phyloP scores from a whole-genome alignment of 2,888 invertebrate genomes.

The Siphonodentalium dalli region DNA sequence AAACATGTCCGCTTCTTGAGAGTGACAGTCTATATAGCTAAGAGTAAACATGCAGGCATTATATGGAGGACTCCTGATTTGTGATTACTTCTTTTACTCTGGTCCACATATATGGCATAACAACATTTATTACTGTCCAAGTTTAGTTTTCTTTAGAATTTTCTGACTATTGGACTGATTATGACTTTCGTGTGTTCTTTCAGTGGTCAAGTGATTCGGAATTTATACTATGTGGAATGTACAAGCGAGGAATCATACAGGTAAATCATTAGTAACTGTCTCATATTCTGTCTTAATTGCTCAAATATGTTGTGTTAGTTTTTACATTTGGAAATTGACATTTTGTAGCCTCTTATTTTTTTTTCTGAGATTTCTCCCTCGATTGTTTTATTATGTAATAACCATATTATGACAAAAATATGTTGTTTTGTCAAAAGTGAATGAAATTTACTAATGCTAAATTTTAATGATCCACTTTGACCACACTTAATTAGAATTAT shows the following conservation, averaged over 20 bases:
- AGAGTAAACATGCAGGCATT: too few species aligned
- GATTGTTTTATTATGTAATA: too few species aligned
- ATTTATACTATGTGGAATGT: constrained; percentile 64
- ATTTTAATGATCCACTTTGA: too few species aligned
- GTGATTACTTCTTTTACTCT: not conserved
- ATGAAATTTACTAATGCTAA: too few species aligned
- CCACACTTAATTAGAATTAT: too few species aligned
- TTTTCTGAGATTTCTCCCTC: too few species aligned
- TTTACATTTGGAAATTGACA: too few species aligned
- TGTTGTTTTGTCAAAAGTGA: too few species aligned
- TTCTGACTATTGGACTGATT: not conserved
- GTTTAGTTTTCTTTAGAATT: not conserved
- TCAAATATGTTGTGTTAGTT: not conserved
- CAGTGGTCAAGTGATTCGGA: constrained; percentile 64
- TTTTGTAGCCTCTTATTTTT: too few species aligned
- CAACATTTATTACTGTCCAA: not conserved
- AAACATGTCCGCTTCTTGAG: too few species aligned
- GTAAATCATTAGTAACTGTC: constrained; percentile 25
- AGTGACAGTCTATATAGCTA: too few species aligned
- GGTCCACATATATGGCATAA: not conserved
- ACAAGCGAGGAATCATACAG: constrained; percentile 63
- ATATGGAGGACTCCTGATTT: not conserved
- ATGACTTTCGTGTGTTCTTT: constrained; percentile 21
- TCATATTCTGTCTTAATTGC: not conserved
- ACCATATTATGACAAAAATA: too few species aligned